Conservation (phyloP, 1,140 invertebrate species). For the Portunus trituberculatus region DNA sequence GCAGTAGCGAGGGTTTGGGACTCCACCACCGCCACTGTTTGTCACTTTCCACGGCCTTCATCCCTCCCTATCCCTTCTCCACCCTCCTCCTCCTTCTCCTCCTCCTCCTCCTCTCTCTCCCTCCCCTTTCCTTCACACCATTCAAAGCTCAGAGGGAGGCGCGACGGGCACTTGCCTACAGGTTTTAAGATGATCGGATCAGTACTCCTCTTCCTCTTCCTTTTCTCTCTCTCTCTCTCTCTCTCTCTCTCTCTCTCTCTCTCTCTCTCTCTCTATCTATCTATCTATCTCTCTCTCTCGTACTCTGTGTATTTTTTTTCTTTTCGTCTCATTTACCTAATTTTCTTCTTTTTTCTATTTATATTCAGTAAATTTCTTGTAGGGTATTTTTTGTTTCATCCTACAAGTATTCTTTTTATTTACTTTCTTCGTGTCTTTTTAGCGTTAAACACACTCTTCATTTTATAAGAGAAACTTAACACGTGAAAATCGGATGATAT, state of each 20-base stretch:
- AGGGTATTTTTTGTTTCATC: no score
- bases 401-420: no score
- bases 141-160: background rate
- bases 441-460: no score
- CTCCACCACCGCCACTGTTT: slow-evolving; percentile 15
- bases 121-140: background rate
- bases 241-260: slow-evolving; percentile 33
- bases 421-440: no score
- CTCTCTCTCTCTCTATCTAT: slow-evolving; percentile 37
- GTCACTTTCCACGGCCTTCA: slow-evolving; percentile 58
- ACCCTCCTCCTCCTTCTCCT: background rate
- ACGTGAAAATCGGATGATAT: no score
- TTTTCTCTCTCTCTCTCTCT: background rate
- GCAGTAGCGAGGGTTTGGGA: slow-evolving; percentile 42
- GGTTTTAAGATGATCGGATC: slow-evolving; percentile 26
- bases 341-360: no score
- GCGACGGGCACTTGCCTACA: background rate
- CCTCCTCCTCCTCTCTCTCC: background rate
- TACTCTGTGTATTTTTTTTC: no score
- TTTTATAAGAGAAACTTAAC: no score
- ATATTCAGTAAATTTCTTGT: no score
- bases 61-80: background rate
- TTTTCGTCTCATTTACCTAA: no score
- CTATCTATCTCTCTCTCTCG: no score
- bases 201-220: background rate